Evolutionary conservation across 2,888 invertebrate genomes (phyloP), one percentile per base, ranked within the genome.

Genomic region (Macaria notata): DNA sequence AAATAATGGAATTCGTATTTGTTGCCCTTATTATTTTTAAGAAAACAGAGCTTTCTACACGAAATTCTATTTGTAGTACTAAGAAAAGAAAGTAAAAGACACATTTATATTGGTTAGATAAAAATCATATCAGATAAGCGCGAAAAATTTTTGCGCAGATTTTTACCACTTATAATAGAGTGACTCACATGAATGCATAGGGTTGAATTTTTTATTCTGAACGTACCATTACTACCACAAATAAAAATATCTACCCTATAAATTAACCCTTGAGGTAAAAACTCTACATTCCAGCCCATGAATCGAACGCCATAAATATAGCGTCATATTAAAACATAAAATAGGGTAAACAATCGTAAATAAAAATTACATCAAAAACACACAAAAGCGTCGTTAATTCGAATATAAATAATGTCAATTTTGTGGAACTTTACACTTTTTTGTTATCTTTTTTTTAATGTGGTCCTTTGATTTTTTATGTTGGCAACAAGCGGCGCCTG

Each of bases 271-370:
- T 7, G 33, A 75, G 77, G 79, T 78, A 47, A 30, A 63, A 82
- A 82, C 72, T 61, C 69, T 58, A 66, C 75, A 86, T 81, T 81
- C 81, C 78, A 63, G 69, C 63, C 79, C 73, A 77, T 82, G 78
- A 78, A 83, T 82, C 76, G 75, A 83, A 68, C 45, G 62, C 78
- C 71, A 88, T 89, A 90, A 90, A 90, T 88, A 84, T 74, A 59
- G 74, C 68, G 72, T 71, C 84, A 82, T 89, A 90, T 90, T 90
- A 89, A 90, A 90, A 90, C 90, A 90, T 89, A 90, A 90, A 90
- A 84, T 84, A 83, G 84, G 81, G 81, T 89, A 90, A 91, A 90
- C 89, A 91, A 89, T 88, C 87, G 84, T 91, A 89, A 91, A 91
- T 91, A 89, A 89, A 88, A 81, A 87, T 87, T 84, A 88, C 83